These are phyloP conservation scores for Heterohyrax brucei DNA, from an alignment of 2,797 vertebrate genomes.

Conservation along the genomic window DNA sequence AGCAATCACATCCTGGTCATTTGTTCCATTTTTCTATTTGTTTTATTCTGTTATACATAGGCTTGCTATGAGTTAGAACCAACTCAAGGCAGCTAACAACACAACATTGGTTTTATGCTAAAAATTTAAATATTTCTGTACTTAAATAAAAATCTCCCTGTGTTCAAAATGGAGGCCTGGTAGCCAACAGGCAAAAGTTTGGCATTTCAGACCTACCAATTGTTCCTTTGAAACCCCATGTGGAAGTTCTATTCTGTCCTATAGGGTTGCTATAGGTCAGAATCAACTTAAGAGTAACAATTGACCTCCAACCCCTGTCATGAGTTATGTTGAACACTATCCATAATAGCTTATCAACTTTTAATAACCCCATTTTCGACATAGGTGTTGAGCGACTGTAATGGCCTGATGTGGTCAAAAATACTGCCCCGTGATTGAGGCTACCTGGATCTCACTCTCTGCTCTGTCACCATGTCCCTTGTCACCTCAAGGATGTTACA, in stretches of 20 bases:
- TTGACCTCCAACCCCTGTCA: too few species aligned
- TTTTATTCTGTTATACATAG: neutral
- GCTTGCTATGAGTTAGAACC: too few species aligned
- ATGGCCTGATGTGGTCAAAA: neutral
- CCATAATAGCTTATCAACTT: neutral
- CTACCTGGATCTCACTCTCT: neutral
- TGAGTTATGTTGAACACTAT: neutral
- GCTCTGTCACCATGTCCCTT: neutral
- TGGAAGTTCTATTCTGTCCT: too few species aligned
- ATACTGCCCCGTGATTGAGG: fast-evolving
- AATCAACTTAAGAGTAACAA: too few species aligned
- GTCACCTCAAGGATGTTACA: neutral
- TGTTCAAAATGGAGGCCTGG: too few species aligned
- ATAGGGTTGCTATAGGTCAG: too few species aligned
- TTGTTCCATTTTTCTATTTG: neutral
- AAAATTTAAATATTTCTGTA: neutral
- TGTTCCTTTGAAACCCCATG: too few species aligned
- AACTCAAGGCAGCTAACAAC: too few species aligned
- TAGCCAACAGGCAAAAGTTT: too few species aligned
- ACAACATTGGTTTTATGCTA: neutral
- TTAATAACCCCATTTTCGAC: neutral
- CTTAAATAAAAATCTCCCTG: neutral
- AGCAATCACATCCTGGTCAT: neutral
- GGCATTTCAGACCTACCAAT: too few species aligned
- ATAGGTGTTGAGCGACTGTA: neutral